Conservation (phyloP, 2,113 vertebrate genomes). For the Rattus norvegicus region DNA sequence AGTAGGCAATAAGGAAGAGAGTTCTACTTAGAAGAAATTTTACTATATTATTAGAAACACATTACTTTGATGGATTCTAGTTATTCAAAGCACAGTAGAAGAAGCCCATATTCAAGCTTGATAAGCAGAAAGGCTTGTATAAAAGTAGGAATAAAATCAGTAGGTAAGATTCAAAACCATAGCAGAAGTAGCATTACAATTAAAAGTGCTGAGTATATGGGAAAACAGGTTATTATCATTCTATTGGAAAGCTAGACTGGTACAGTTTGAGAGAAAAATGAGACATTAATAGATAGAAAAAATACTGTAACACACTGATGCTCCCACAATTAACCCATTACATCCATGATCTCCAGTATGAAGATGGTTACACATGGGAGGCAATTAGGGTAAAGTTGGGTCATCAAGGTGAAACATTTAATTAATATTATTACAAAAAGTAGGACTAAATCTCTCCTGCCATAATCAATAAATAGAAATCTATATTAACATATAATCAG, state of each 20-base stretch:
- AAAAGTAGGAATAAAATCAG: neutral
- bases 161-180: neutral
- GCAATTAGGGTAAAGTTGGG: neutral
- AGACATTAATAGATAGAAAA: neutral
- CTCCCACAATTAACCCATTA: neutral
- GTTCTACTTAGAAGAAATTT: neutral
- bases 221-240: neutral
- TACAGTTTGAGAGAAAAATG: neutral
- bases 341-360: neutral
- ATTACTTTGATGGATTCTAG: neutral
- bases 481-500: neutral
- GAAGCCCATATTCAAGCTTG: neutral
- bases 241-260: neutral
- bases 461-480: neutral
- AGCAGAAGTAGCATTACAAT: neutral
- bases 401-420: neutral
- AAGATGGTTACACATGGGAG: neutral
- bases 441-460: neutral
- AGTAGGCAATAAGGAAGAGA: neutral
- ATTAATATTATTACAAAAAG: neutral
- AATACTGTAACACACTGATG: neutral
- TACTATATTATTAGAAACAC: neutral
- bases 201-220: neutral
- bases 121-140: neutral
- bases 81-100: neutral